Evolutionary conservation across 2,888 invertebrate genomes (phyloP), one percentile per base, ranked within the genome.

Genomic region (Disparrhopalites patrizii): DNA sequence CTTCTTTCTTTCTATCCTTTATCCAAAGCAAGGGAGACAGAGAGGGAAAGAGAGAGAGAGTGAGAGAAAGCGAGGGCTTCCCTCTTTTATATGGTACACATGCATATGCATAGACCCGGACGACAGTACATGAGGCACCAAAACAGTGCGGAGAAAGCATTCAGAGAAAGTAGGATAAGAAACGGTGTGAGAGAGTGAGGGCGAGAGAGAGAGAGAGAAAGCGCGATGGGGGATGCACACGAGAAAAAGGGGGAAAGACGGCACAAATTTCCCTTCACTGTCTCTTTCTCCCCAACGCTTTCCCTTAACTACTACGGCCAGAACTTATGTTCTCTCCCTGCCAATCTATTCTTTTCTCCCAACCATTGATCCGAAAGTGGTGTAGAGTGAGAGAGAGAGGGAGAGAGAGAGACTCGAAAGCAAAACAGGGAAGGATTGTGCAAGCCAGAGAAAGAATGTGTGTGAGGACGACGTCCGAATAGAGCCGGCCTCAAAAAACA

Each of bases 341-440:
- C 28, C 58, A 23, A 33, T 62, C 31, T 23, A 30, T 31, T 47
- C 56, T 62, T 43, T 20, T 56, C 58, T 67, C 62, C 62, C 66
- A 64, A 62, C 67, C 69, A 67, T 67, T 67, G 67, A 69, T 69
- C 65, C 65, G 62, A 62, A 67, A 69, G 67, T 69, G 62, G 65
- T n/a, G n/a, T n/a, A n/a, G n/a, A n/a, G n/a, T n/a, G n/a, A n/a
- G n/a, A n/a, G n/a, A n/a, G n/a, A n/a, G n/a, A n/a, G n/a, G n/a
- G n/a, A n/a, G n/a, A n/a, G n/a, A n/a, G n/a, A n/a, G 65, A 62
- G 64, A 64, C 20, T 18, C 47, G 47, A 47, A 18, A 40, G 43
- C 15, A n/a, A 58, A 40, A 52, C 33, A 8, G 54, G 8, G n/a
- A 31, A 56, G 43, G 30, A 55, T 43, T 36, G 56, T 38, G 40